Evolutionary conservation across 2,888 invertebrate species (phyloP).

Genomic region (Aproaerema taeniolella): DNA sequence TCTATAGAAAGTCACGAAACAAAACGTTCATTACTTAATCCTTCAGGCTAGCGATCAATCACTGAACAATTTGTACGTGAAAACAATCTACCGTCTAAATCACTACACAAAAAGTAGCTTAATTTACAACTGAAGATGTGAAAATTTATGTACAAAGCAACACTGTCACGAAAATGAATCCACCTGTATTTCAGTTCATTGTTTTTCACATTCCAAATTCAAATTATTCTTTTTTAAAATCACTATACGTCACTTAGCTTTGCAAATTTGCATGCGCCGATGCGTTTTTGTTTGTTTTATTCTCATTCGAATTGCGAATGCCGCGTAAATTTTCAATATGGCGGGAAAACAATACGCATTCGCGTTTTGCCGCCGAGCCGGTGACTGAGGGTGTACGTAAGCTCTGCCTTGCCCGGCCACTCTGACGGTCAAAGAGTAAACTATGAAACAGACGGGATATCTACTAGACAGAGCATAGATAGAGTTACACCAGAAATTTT

Average conservation of each 20-base stretch:
- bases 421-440: slow-evolving; percentile 52
- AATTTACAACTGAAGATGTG: slow-evolving; percentile 23
- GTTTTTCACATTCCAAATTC: slow-evolving; percentile 3
- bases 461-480: no score
- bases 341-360: slow-evolving; percentile 23
- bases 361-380: slow-evolving; percentile 38
- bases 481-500: no score
- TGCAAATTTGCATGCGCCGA: slow-evolving; percentile 10
- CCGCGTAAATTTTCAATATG: slow-evolving; percentile 26
- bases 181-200: slow-evolving; percentile 14
- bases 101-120: slow-evolving; percentile 19
- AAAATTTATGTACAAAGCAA: slow-evolving; percentile 24
- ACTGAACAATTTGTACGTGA: slow-evolving; percentile 20
- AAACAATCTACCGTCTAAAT: slow-evolving; percentile 15
- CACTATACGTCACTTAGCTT: slow-evolving; percentile 2
- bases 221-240: slow-evolving; percentile 9
- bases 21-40: slow-evolving; percentile 18
- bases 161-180: slow-evolving; percentile 15
- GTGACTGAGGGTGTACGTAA: slow-evolving; percentile 64
- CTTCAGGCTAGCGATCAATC: slow-evolving; percentile 24
- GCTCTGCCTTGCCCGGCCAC: slow-evolving; percentile 66
- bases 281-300: slow-evolving; percentile 20
- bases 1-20: slow-evolving; percentile 20
- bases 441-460: slow-evolving; percentile 19
- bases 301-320: slow-evolving; percentile 42